Base-by-base conservation (phyloP, 2,888 invertebrate species). In the Epinotia nisella region DNA sequence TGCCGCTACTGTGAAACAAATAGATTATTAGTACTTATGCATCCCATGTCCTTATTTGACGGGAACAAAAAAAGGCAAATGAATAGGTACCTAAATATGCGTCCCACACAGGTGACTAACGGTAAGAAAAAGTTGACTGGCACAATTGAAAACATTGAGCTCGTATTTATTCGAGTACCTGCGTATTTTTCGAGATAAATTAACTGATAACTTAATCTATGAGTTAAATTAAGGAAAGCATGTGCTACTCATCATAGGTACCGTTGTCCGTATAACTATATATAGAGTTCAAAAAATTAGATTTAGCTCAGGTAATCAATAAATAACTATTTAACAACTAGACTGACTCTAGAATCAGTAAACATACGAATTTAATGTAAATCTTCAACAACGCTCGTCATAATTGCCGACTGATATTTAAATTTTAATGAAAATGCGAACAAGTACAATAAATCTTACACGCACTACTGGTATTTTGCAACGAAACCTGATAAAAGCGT, bases 1-100 rank as follows among this genome's bases (percentile, higher is more conserved):
- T 88, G 79, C 88, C 89, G 75, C 91, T 92, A 76, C 92, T 92
- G 84, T 69, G 61, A 68, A 79, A 74, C 67, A 70, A 73, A 78
- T 72, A 73, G 13, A 1, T 13, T 10, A 59, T 65, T 5, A 64
- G 15, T n/a, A n/a, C n/a, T n/a, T 17, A 62, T 29, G 3, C 3
- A 49, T 41, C n/a, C 9, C 19, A 53, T 53, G 19, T 53, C 9
- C 3, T 10, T 53, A 19, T 11, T 11, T 15, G 15, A 13, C 3
- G 45, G 45, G 15, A 45, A 45, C 11, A 45, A 29, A 7, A 29
- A 29, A 29, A 5, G 29, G n/a, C n/a, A n/a, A n/a, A n/a, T 7
- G 7, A 29, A 29, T 5, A 7, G 7, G 29, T 7, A 29, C 7
- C 29, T 29, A 5, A 29, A 29, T 29, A 0, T 29, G 29, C 29